Evolutionary conservation across 1,140 invertebrate species (phyloP).

Genomic region (Drosophila orosa): DNA sequence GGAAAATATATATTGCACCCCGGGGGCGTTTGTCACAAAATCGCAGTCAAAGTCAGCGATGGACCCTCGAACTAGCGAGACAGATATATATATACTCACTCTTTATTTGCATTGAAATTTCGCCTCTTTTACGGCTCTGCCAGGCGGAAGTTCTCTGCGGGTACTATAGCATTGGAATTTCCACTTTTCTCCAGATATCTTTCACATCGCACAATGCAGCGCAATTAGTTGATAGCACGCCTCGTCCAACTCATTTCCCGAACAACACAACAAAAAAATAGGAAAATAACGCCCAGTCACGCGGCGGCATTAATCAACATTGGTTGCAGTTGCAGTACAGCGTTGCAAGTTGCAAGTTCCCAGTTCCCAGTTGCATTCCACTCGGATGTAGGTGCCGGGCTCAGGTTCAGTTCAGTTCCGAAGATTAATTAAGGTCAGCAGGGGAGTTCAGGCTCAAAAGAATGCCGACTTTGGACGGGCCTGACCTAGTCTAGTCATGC

Average conservation of each 20-base stretch:
- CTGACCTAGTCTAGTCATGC: slow-evolving; percentile 54
- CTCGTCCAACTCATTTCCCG: slow-evolving; percentile 72
- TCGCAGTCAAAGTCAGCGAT: slow-evolving; percentile 44
- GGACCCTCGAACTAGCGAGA: slow-evolving; percentile 25
- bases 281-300: slow-evolving; percentile 70
- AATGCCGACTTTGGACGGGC: slow-evolving; percentile 54
- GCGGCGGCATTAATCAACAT: slow-evolving; percentile 76
- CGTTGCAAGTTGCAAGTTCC: slow-evolving; percentile 28
- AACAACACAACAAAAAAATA: slow-evolving; percentile 20
- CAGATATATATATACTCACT: background rate
- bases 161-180: slow-evolving; percentile 39
- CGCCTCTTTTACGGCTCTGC: slow-evolving; percentile 25
- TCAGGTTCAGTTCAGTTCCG: slow-evolving; percentile 33
- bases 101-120: slow-evolving; percentile 43
- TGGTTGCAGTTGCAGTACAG: slow-evolving; percentile 55
- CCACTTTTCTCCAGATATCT: slow-evolving; percentile 50
- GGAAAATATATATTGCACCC: slow-evolving; percentile 74
- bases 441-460: slow-evolving; percentile 52
- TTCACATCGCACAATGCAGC: slow-evolving; percentile 55
- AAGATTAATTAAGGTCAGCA: slow-evolving; percentile 79
- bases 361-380: slow-evolving; percentile 41
- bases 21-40: slow-evolving; percentile 67
- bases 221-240: slow-evolving; percentile 70
- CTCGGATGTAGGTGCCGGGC: slow-evolving; percentile 40
- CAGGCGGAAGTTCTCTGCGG: slow-evolving; percentile 46